Evolutionary conservation across 2,888 invertebrate species (phyloP), one percentile per base, ranked within the genome.

Genomic region (Leptura quadrifasciata): DNA sequence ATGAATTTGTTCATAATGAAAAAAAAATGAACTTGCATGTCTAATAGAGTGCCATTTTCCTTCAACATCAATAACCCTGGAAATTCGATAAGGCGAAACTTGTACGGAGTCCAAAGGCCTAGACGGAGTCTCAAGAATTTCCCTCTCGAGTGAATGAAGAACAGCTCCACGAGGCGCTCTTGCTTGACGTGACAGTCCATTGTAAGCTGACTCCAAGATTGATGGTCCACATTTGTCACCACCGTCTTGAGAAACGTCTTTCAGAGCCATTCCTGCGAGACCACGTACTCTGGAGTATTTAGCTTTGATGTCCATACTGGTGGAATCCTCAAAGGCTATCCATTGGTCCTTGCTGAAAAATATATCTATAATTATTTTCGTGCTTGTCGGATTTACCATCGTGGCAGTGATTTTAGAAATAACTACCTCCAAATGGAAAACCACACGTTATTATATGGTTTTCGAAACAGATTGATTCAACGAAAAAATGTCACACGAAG

Each of bases 281-380:
- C 94, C 94, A 0, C 95, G 91, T 12, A 95, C 91, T 31, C 95
- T 88, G 0, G 93, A 91, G 87, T 95, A 95, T 87, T 95, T 95
- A 12, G 94, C 94, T 90, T 95, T 95, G 80, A 95, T 94, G 84
- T 94, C 93, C 18, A 94, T 91, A 63, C 94, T 94, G 18, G 92
- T 93, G 0, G 92, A 89, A 85, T 95, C 95, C 84, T 95, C 95
- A 85, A 94, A 95, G 4, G 95, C 93, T 68, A 95, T 91, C 95
- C 95, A 95, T 17, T 93, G 92, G 65, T 91, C 91, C 85, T 93
- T 91, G 85, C 93, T 93, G 84, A 9, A 84, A 83, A 71, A 39
- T 65, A 47, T 39, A 15, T n/a, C 57, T 17, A 5, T 12, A 15
- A 15, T 39, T 39, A 39, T 39, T 10, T 8, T 35, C 8, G 35